Conservation (phyloP, 2,797 vertebrate species). For the Enteromius unitaeniatus region DNA sequence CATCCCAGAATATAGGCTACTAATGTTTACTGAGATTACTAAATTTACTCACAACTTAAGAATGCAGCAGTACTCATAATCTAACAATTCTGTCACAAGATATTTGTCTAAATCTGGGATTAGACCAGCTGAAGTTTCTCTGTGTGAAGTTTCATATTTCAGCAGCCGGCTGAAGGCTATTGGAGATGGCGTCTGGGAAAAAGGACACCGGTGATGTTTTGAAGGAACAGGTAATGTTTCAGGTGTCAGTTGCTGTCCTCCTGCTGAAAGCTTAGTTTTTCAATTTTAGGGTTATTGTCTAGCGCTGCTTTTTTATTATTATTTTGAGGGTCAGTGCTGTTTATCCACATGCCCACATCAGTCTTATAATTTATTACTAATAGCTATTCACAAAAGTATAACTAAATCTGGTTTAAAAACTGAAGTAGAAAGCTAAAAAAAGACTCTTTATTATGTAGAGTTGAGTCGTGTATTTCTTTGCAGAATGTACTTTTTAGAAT, state of each 20-base stretch:
- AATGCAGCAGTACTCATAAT: neutral
- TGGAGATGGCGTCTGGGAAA: slow-evolving; percentile 19
- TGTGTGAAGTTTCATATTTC: too few relatives aligned
- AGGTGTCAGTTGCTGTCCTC: neutral
- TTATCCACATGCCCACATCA: neutral
- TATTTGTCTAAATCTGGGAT: neutral
- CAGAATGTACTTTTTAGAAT: slow-evolving; percentile 77
- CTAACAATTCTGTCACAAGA: slow-evolving; percentile 25
- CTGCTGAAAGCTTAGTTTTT: neutral
- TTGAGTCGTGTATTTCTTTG: slow-evolving; percentile 38
- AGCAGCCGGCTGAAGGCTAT: neutral
- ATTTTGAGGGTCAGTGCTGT: neutral
- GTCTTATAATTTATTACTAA: neutral
- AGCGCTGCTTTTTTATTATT: neutral
- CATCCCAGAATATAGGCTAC: neutral
- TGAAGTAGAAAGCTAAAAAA: neutral
- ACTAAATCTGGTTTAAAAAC: neutral
- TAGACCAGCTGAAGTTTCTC: slow-evolving; percentile 12
- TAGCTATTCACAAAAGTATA: neutral
- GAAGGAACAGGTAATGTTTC: slow-evolving; percentile 12
- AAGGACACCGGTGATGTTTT: neutral
- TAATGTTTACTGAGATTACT: slow-evolving; percentile 2
- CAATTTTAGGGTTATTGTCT: neutral
- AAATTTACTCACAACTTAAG: neutral
- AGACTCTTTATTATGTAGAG: neutral